These are phyloP conservation scores for Oncorhynchus clarkii DNA, from an alignment of 2,113 vertebrate genomes.

Conservation along the genomic window DNA sequence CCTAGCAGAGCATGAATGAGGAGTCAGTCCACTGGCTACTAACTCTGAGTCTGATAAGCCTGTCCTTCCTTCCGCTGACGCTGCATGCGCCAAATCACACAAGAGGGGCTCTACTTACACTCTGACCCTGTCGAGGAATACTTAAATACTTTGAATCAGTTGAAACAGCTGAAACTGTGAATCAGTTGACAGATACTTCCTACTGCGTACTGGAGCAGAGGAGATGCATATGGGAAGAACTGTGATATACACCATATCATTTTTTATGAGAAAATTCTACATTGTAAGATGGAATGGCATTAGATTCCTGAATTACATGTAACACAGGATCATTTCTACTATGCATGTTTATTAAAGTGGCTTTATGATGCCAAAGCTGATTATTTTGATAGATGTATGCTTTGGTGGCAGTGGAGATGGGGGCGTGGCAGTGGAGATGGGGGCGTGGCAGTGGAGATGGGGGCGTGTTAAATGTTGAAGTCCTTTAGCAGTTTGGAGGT, in stretches of 20 bases:
- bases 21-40: too few species aligned
- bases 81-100: constrained; percentile 12
- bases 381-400: not conserved
- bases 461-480: too few species aligned
- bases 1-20: not conserved
- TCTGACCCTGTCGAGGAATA: constrained; percentile 37
- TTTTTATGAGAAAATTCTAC: not conserved
- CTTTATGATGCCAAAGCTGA: not conserved
- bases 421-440: not conserved
- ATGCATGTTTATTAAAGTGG: not conserved
- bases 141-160: too few species aligned
- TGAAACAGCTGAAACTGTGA: constrained; percentile 44
- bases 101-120: constrained; percentile 7
- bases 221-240: not conserved
- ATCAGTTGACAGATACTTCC: constrained; percentile 7
- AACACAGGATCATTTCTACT: not conserved
- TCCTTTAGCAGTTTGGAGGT: too few species aligned
- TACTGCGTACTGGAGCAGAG: not conserved
- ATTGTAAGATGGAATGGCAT: not conserved
- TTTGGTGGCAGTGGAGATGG: not conserved
- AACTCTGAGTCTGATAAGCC: too few species aligned
- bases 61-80: constrained; percentile 18
- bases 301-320: not conserved
- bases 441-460: not conserved
- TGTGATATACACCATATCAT: not conserved